These are phyloP conservation scores for Silurus meridionalis DNA, from an alignment of 2,113 vertebrate species.

Conservation along the genomic window DNA sequence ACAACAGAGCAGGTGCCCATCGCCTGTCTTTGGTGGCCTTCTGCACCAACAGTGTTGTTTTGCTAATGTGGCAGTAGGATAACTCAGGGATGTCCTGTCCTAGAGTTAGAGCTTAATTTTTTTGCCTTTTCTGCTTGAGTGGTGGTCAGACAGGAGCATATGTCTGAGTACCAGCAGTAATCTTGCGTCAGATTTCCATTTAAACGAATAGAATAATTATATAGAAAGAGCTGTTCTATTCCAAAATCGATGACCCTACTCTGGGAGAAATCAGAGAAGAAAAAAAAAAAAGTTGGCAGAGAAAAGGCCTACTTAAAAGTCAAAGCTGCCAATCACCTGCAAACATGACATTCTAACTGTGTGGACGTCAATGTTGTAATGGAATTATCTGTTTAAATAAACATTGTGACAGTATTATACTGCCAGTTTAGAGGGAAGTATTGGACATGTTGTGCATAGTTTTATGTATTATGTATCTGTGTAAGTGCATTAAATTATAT, in stretches of 20 bases:
- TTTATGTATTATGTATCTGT: slow-evolving; percentile 92
- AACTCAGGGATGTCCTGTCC: slow-evolving; percentile 17
- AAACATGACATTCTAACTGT: slow-evolving; percentile 77
- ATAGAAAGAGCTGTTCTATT: neutral
- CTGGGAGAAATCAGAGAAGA: neutral
- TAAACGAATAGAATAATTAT: neutral
- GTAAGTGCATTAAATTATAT: slow-evolving; percentile 99
- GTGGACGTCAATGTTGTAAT: slow-evolving; percentile 76
- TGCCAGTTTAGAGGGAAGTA: slow-evolving; percentile 87
- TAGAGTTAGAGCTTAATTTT: neutral
- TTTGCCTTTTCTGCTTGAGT: neutral
- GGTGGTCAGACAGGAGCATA: neutral
- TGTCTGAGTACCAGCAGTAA: neutral
- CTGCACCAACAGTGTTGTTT: slow-evolving; percentile 1
- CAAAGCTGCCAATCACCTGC: slow-evolving; percentile 68
- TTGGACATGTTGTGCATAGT: slow-evolving; percentile 95
- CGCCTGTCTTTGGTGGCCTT: neutral
- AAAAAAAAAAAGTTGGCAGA: neutral
- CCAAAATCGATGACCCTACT: neutral
- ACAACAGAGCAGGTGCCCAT: neutral
- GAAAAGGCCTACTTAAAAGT: slow-evolving; percentile 58
- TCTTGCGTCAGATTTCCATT: slow-evolving; percentile 7
- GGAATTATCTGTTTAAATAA: slow-evolving; percentile 79
- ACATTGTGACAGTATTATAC: slow-evolving; percentile 90
- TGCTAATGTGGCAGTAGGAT: slow-evolving; percentile 3